Conservation (phyloP, 2,113 vertebrate species). For the Gambusia holbrooki region DNA sequence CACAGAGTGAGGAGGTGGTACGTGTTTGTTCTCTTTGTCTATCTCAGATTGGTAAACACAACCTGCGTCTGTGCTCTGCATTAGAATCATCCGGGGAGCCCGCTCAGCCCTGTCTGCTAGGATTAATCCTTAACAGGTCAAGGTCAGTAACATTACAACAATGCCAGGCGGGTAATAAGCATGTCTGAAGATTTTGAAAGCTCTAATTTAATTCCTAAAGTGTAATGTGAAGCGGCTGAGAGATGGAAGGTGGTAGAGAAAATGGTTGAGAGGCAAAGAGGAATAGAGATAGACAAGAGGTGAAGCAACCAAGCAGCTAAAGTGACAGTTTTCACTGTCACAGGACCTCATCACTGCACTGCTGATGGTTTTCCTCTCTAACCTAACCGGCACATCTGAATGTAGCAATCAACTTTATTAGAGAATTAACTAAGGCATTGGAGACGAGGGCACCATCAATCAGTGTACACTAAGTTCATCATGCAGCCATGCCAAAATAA, state of each 20-base stretch:
- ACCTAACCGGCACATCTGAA: conserved; percentile 56
- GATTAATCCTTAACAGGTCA: conserved; percentile 77
- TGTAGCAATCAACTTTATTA: conserved; percentile 65
- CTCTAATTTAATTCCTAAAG: conserved; percentile 75
- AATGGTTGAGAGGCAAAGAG: conserved; percentile 12
- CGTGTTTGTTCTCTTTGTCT: conserved; percentile 69
- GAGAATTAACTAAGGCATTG: conserved; percentile 78
- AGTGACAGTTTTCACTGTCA: conserved; percentile 45
- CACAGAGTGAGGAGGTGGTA: conserved; percentile 45
- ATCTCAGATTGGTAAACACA: conserved; percentile 73
- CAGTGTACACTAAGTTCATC: conserved; percentile 62
- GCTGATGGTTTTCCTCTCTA: conserved; percentile 43
- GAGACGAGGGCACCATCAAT: conserved; percentile 78
- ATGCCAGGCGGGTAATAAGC: conserved; percentile 70
- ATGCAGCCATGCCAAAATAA: conserved; percentile 66
- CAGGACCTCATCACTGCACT: conserved; percentile 33
- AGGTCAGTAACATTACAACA: conserved; percentile 78
- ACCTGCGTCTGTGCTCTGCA: conserved; percentile 67
- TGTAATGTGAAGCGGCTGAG: conserved; percentile 43
- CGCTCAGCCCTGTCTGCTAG: conserved; percentile 62
- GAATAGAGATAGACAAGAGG: conserved; percentile 39
- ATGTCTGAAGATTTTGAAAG: conserved; percentile 72
- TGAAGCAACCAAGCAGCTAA: conserved; percentile 41
- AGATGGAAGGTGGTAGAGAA: conserved; percentile 22
- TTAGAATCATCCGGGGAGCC: conserved; percentile 62